phyloP scores from a whole-genome alignment of 2,797 vertebrate genomes.

The Anguilla marmorata region DNA sequence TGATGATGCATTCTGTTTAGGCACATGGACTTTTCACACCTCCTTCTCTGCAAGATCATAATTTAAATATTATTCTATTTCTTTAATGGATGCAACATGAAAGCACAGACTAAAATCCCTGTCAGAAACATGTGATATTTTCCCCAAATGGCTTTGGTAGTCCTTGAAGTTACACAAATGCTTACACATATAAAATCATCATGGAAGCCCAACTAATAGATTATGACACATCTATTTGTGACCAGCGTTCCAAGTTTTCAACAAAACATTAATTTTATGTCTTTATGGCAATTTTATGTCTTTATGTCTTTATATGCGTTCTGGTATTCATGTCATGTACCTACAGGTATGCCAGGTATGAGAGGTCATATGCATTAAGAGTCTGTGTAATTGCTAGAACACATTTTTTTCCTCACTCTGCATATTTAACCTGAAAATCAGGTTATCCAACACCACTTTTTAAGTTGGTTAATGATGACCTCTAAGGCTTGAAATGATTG shows the following conservation, averaged over 20 bases:
- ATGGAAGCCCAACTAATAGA: not conserved
- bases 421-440: not conserved
- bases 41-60: not conserved
- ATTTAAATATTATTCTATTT: not conserved
- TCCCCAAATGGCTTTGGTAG: not conserved
- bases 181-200: not conserved
- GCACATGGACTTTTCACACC: slow-evolving; percentile 22
- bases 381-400: not conserved
- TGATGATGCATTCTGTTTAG: slow-evolving; percentile 20
- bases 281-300: not conserved
- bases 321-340: not conserved
- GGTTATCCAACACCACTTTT: not conserved
- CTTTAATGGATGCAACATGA: not conserved
- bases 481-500: not conserved
- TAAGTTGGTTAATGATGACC: not conserved
- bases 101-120: not conserved
- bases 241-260: not conserved
- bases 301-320: not conserved
- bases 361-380: not conserved
- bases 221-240: not conserved
- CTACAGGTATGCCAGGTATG: not conserved
- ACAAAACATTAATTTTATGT: not conserved
- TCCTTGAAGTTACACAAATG: not conserved
- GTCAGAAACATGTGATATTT: not conserved
- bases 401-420: not conserved